A percentile compares a stretch with the other conserved stretches of the same genome.
Conservation (phyloP, 2,888 invertebrate species). For the Synergus umbraculus region DNA sequence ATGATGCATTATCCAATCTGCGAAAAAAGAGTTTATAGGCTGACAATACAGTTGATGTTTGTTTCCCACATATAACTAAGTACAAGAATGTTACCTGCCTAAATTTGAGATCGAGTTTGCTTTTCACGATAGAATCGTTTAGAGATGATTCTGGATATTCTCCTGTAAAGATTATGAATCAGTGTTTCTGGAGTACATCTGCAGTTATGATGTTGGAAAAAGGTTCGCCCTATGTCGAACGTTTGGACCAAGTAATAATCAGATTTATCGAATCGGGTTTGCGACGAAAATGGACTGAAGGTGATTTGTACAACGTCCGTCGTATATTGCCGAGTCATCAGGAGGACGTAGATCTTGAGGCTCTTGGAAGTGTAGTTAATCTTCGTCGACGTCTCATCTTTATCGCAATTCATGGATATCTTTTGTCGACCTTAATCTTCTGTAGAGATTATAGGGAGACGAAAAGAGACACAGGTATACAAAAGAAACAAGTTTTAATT, state of each 20-base stretch:
- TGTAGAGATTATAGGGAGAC: too few relatives aligned
- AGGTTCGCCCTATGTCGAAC: not conserved
- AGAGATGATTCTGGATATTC: not conserved
- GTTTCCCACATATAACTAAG: not conserved
- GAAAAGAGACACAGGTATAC: too few relatives aligned
- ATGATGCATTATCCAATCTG: not conserved
- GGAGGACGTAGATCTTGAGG: not conserved
- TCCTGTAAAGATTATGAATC: not conserved
- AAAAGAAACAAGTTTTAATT: too few relatives aligned
- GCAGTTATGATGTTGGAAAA: not conserved
- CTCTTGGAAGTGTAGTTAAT: not conserved
- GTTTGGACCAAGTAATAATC: not conserved
- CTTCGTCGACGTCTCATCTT: not conserved
- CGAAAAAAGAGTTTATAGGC: not conserved
- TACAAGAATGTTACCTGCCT: not conserved
- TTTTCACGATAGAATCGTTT: not conserved
- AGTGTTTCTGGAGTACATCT: not conserved
- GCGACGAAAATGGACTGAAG: not conserved
- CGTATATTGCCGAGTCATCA: not conserved
- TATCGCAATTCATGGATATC: not conserved
- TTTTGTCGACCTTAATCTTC: not conserved
- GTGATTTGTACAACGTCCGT: not conserved
- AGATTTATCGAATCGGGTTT: not conserved
- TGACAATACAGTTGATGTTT: accelerated
- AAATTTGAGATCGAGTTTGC: not conserved